These are phyloP conservation scores for Microtus agrestis DNA, from an alignment of 2,797 vertebrate species.

Conservation along the genomic window DNA sequence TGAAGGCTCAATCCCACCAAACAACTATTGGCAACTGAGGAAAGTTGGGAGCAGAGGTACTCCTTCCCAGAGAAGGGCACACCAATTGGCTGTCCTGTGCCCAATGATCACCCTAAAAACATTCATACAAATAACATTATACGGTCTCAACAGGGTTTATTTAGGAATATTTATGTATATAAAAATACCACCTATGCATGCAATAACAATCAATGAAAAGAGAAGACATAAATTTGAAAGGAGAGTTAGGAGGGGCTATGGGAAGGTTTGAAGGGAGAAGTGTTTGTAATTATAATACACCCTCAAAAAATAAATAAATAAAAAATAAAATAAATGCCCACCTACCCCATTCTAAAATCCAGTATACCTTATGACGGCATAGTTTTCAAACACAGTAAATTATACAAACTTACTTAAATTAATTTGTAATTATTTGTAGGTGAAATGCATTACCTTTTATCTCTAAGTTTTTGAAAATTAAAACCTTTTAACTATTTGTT, in stretches of 20 bases:
- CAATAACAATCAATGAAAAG: no score
- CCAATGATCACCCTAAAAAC: not conserved
- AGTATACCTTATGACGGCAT: not conserved
- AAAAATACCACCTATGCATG: no score
- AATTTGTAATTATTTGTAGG: no score
- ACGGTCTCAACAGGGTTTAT: no score
- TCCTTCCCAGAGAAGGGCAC: not conserved
- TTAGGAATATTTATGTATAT: no score
- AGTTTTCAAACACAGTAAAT: not conserved
- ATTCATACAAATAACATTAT: no score
- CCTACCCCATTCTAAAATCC: not conserved
- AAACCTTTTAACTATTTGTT: conserved; percentile 29
- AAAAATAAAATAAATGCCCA: not conserved
- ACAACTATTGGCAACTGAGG: not conserved
- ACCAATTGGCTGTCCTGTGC: not conserved
- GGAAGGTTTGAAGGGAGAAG: not conserved
- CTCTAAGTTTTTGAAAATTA: not conserved
- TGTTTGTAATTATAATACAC: not conserved
- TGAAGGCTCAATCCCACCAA: not conserved
- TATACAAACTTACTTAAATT: not conserved
- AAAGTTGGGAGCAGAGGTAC: not conserved
- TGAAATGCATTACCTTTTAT: no score
- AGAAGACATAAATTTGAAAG: no score
- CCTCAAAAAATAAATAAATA: no score
- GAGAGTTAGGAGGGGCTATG: no score